Evolutionary conservation across 1,140 invertebrate species (phyloP).

Genomic region (Arion vulgaris): DNA sequence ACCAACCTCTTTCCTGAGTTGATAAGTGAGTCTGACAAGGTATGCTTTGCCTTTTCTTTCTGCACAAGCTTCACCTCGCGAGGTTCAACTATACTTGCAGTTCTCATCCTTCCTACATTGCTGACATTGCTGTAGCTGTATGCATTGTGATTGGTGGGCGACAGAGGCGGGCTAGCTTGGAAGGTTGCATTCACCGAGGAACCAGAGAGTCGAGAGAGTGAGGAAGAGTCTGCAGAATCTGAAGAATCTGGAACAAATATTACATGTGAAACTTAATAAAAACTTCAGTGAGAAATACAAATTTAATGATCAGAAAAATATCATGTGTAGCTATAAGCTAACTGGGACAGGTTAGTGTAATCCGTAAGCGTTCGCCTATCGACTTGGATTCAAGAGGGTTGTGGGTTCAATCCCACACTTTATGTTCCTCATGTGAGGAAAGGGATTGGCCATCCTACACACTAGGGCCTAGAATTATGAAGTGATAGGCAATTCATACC

Average conservation of each 20-base stretch:
- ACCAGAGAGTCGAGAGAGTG: slow-evolving; percentile 41
- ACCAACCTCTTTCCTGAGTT: slow-evolving; percentile 40
- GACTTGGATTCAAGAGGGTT: no score
- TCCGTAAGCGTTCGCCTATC: no score
- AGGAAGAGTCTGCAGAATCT: slow-evolving; percentile 53
- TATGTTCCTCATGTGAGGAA: no score
- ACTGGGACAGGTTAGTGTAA: no score
- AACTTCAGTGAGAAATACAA: no score
- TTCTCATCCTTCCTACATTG: slow-evolving; percentile 61
- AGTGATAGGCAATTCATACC: no score
- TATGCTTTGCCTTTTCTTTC: slow-evolving; percentile 61
- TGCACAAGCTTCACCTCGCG: slow-evolving; percentile 42
- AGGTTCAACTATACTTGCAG: slow-evolving; percentile 56
- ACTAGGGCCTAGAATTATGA: no score
- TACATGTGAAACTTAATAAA: no score
- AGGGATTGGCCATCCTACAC: no score
- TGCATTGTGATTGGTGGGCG: slow-evolving; percentile 48
- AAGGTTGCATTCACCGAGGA: slow-evolving; percentile 46
- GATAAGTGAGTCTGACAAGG: slow-evolving; percentile 57
- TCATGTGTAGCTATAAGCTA: no score
- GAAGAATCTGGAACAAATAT: slow-evolving; percentile 53
- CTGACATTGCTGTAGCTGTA: slow-evolving; percentile 64
- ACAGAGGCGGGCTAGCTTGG: slow-evolving; percentile 57
- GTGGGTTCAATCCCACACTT: no score
- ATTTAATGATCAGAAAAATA: no score